Conservation (phyloP, 2,113 vertebrate genomes). For the Eptesicus fuscus region DNA sequence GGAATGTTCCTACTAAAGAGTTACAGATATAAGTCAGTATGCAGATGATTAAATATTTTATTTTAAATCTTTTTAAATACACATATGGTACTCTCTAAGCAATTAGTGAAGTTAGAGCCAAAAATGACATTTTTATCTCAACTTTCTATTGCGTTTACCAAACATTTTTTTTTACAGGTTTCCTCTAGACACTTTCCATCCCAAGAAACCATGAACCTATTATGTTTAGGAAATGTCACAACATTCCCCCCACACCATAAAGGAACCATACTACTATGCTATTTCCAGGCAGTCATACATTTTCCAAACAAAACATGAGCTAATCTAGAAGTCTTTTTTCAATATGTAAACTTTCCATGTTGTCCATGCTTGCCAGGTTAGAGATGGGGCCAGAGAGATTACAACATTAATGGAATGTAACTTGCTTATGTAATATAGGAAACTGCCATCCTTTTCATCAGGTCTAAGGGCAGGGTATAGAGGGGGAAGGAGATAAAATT, state of each 20-base stretch:
- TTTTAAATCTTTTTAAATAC: slow-evolving; percentile 47
- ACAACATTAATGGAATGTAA: slow-evolving; percentile 22
- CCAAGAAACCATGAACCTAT: slow-evolving; percentile 39
- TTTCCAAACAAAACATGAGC: slow-evolving; percentile 72
- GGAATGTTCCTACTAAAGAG: not conserved
- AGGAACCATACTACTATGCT: slow-evolving; percentile 48
- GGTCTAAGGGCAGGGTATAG: not conserved
- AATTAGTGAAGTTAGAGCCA: slow-evolving; percentile 33
- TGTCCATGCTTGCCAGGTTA: slow-evolving; percentile 47
- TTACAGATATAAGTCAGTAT: not conserved
- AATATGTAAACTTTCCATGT: slow-evolving; percentile 52
- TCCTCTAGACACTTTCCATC: slow-evolving; percentile 43
- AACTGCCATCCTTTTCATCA: slow-evolving; percentile 17
- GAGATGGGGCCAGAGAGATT: slow-evolving; percentile 50
- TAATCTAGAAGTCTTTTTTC: slow-evolving; percentile 55
- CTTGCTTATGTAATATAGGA: slow-evolving; percentile 9
- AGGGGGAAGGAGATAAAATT: not conserved
- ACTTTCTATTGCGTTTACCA: slow-evolving; percentile 58
- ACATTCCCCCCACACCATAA: slow-evolving; percentile 44
- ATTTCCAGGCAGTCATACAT: slow-evolving; percentile 48
- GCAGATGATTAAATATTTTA: slow-evolving; percentile 42
- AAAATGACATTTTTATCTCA: slow-evolving; percentile 64
- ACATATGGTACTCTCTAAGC: slow-evolving; percentile 42
- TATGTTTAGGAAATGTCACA: slow-evolving; percentile 72
- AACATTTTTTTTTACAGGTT: slow-evolving; percentile 54